Evolutionary conservation across 2,888 invertebrate genomes (phyloP), one percentile per base, ranked within the genome.

Genomic region (Phengaris arion): DNA sequence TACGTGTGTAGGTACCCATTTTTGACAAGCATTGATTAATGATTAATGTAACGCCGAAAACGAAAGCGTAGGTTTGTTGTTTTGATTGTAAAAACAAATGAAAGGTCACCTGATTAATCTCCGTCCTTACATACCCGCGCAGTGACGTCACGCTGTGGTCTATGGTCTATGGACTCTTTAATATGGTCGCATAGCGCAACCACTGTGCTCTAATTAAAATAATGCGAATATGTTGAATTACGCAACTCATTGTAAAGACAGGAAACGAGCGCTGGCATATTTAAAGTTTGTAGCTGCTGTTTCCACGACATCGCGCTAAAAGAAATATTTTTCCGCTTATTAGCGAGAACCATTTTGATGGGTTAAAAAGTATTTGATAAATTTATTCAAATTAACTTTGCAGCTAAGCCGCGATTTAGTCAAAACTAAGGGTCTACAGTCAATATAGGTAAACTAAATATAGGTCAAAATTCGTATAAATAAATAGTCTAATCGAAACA

Each of bases 51-150:
- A 69, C 48, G 51, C 22, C 51, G 51, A 70, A 70, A 70, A 35
- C 22, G 52, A 70, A 52, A 70, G 70, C 70, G 70, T 70, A 70
- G 70, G 70, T 70, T 51, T 9, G 52, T 75, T 55, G 68, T 75
- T 75, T 75, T 55, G 52, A 70, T 73, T 73, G 76, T 77, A 77
- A 77, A 75, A 51, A 74, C 35, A 64, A 74, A 69, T 74, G 57
- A 73, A 74, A 74, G 76, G 77, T 52, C 76, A 74, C 54, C 74
- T 72, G 74, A 75, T 72, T 74, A 72, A 64, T 75, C 72, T 69
- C 74, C 74, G 72, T 72, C 72, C 54, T 52, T 72, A 72, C 46
- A 68, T 68, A 45, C 46, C 13, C 13, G 15, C 54, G 13, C 13
- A 35, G 35, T 72, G 72, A 72, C 52, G 52, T 72, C 51, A 72